These are phyloP conservation scores for Candoia aspera DNA, from an alignment of 2,113 vertebrate genomes.

Conservation along the genomic window DNA sequence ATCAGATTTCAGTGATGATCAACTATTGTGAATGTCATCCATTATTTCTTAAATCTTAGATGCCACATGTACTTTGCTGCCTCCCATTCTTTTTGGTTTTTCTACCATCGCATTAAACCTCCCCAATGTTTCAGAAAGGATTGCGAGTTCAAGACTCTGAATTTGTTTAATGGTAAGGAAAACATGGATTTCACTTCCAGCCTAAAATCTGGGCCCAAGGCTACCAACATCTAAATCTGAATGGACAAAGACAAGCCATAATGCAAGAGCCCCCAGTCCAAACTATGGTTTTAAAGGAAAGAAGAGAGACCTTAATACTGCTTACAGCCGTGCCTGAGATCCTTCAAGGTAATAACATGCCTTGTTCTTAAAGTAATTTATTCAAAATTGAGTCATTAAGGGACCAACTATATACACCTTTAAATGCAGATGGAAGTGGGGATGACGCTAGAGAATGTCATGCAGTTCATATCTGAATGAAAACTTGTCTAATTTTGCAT, in stretches of 20 bases:
- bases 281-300: neutral
- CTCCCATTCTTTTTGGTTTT: neutral
- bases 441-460: neutral
- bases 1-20: neutral
- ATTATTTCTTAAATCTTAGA: constrained; percentile 25
- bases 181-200: constrained; percentile 44
- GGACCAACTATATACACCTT: neutral
- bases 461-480: neutral
- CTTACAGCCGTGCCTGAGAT: neutral
- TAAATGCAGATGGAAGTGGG: neutral
- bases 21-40: neutral
- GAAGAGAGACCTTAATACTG: neutral
- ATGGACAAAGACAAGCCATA: neutral
- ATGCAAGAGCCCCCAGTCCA: neutral
- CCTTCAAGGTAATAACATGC: neutral
- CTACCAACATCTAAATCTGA: neutral
- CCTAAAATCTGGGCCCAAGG: neutral
- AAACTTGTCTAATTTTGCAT: neutral
- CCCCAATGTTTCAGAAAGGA: constrained; percentile 56
- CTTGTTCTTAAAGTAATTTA: neutral
- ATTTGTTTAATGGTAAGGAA: constrained; percentile 31
- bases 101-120: constrained; percentile 22
- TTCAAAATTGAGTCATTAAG: neutral
- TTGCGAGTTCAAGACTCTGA: constrained; percentile 39
- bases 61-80: neutral